Percentiles rank a stretch among this genome's conserved stretches.
Evolutionary conservation across 2,797 vertebrate genomes (phyloP).

Genomic region (Argya squamiceps): DNA sequence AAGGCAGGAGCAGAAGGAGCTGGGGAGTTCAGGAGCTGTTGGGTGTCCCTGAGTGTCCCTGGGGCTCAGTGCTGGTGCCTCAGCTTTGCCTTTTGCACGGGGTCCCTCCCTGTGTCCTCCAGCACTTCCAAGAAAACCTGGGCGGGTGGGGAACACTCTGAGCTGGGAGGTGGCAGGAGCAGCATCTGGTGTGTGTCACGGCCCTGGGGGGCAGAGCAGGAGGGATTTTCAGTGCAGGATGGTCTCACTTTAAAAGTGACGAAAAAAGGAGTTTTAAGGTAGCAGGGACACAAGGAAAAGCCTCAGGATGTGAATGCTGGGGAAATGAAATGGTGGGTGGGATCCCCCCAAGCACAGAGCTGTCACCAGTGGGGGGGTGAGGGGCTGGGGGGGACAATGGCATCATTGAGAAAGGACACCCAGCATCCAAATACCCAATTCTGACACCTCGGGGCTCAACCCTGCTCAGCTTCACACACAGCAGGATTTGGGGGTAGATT

Average conservation of each 20-base stretch:
- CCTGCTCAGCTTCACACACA: rapidly evolving
- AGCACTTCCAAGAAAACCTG: not conserved
- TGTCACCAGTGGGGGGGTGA: rapidly evolving
- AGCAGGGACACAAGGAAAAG: not conserved
- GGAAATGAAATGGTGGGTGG: not conserved
- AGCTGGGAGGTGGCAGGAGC: not conserved
- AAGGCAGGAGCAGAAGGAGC: not conserved
- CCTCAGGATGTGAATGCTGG: not conserved
- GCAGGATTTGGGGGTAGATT: not conserved
- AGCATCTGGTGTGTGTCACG: rapidly evolving
- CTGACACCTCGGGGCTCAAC: rapidly evolving
- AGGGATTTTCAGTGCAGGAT: not conserved
- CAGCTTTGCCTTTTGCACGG: too few relatives aligned
- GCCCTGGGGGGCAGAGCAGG: rapidly evolving
- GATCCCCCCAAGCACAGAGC: rapidly evolving
- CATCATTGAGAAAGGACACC: rapidly evolving
- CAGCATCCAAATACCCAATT: rapidly evolving
- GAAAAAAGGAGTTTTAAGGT: not conserved
- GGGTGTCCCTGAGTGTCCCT: not conserved
- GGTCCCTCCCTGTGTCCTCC: rapidly evolving
- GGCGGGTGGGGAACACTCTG: rapidly evolving
- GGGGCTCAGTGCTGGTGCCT: rapidly evolving
- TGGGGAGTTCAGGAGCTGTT: not conserved
- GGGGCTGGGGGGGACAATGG: not conserved
- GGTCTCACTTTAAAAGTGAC: rapidly evolving